Conservation (phyloP, 2,113 vertebrate genomes). For the Prunella fulvescens region DNA sequence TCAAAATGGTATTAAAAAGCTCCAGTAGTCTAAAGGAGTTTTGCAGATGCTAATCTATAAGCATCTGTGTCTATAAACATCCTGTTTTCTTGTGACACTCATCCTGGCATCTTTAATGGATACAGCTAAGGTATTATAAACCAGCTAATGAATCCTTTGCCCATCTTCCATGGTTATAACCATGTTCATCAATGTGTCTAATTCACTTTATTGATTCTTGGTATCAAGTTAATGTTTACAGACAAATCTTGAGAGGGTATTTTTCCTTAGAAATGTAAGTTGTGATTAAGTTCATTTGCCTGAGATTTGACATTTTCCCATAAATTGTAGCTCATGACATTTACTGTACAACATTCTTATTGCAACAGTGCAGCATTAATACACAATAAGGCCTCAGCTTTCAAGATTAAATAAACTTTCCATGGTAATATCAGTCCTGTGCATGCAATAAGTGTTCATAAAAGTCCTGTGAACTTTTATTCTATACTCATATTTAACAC, state of each 20-base stretch:
- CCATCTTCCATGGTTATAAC: not conserved
- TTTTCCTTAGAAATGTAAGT: not conserved
- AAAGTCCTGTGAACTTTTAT: not conserved
- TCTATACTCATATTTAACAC: not conserved
- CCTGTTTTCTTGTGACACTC: not conserved
- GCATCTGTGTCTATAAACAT: not conserved
- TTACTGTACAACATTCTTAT: not conserved
- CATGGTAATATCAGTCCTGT: not conserved
- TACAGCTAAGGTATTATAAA: not conserved
- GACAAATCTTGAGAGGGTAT: not conserved
- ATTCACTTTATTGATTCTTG: not conserved
- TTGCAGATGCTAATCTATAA: not conserved
- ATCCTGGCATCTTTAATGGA: not conserved
- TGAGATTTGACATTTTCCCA: not conserved
- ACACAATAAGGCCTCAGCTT: not conserved
- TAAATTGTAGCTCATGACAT: not conserved
- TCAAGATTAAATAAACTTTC: not conserved
- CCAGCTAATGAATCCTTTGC: not conserved
- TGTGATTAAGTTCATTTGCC: not conserved
- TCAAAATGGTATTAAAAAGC: not conserved
- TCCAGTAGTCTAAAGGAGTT: not conserved
- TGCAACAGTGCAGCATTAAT: not conserved
- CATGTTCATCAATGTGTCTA: not conserved
- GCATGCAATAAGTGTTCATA: not conserved
- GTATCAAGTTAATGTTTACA: not conserved